Evolutionary conservation across 2,888 invertebrate species (phyloP).

Genomic region (Onthophagus sagittarius): DNA sequence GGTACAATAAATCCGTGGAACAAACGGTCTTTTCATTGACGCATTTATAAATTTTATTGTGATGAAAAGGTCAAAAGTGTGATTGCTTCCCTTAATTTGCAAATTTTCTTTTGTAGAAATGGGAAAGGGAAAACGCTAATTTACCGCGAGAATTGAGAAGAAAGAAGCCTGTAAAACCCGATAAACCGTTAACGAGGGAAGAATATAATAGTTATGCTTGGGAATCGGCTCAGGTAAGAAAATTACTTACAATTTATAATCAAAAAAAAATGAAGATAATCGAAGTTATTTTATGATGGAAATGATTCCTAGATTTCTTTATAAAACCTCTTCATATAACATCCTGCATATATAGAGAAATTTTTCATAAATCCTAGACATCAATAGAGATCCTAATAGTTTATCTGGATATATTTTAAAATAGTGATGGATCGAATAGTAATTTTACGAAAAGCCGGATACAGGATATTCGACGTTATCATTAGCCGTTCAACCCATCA

Average conservation of each 20-base stretch:
- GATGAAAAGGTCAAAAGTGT: neutral
- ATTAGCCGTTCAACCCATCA: too few species aligned
- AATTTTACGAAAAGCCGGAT: too few species aligned
- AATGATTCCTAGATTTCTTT: too few species aligned
- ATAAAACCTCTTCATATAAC: too few species aligned
- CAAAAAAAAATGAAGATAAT: too few species aligned
- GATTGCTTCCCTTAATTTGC: neutral
- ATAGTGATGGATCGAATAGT: too few species aligned
- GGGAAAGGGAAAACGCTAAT: conserved; percentile 59
- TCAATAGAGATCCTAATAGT: too few species aligned
- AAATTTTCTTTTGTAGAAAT: conserved; percentile 49
- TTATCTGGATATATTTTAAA: too few species aligned
- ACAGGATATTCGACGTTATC: too few species aligned
- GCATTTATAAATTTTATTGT: neutral
- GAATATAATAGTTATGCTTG: conserved; percentile 55
- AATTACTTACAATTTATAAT: neutral
- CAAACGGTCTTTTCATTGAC: neutral
- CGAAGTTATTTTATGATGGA: too few species aligned
- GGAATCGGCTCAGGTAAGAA: conserved; percentile 53
- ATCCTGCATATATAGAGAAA: too few species aligned
- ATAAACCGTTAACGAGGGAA: conserved; percentile 43
- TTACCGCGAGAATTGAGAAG: conserved; percentile 53
- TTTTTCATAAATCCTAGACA: too few species aligned
- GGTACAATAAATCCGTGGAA: neutral
- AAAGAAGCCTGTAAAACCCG: conserved; percentile 54